A percentile compares a stretch with the other conserved stretches of the same genome.
Evolutionary conservation across 1,140 invertebrate species (phyloP).

Genomic region (Drosophila pruinosa): DNA sequence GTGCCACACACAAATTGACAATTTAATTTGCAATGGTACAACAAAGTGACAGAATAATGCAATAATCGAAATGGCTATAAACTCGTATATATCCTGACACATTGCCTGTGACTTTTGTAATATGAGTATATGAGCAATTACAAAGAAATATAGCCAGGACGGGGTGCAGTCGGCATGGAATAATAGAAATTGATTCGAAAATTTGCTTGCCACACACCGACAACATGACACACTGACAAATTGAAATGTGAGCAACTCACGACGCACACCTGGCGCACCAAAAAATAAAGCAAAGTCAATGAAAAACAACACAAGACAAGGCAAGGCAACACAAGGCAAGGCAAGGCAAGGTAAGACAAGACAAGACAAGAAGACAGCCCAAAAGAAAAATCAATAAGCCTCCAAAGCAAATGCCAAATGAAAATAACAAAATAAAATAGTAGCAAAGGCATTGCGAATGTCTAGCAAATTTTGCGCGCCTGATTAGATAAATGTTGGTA

Average conservation of each 20-base stretch:
- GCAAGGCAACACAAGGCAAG: slow-evolving; percentile 23
- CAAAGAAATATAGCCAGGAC: neutral
- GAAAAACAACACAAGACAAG: slow-evolving; percentile 11
- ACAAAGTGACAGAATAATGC: slow-evolving; percentile 68
- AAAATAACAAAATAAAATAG: neutral
- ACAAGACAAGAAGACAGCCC: slow-evolving; percentile 17
- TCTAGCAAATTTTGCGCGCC: slow-evolving; percentile 56
- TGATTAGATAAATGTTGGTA: slow-evolving; percentile 63
- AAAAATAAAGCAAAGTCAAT: slow-evolving; percentile 35
- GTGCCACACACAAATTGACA: slow-evolving; percentile 65
- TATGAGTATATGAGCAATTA: slow-evolving; percentile 5
- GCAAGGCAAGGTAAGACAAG: slow-evolving; percentile 18
- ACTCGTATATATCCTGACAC: slow-evolving; percentile 46
- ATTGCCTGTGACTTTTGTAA: slow-evolving; percentile 23
- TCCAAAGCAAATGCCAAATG: slow-evolving; percentile 53
- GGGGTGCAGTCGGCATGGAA: slow-evolving; percentile 1
- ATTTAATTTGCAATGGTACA: slow-evolving; percentile 69
- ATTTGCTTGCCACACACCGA: slow-evolving; percentile 18
- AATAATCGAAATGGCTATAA: slow-evolving; percentile 61
- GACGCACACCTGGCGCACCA: slow-evolving; percentile 39
- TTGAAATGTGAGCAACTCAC: neutral
- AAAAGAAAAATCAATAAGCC: slow-evolving; percentile 69
- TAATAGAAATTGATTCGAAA: slow-evolving; percentile 36
- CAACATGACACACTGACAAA: slow-evolving; percentile 34
- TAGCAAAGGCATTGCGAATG: slow-evolving; percentile 40